Conservation (phyloP, 2,888 invertebrate genomes). For the Polydrusus pterygomalis region DNA sequence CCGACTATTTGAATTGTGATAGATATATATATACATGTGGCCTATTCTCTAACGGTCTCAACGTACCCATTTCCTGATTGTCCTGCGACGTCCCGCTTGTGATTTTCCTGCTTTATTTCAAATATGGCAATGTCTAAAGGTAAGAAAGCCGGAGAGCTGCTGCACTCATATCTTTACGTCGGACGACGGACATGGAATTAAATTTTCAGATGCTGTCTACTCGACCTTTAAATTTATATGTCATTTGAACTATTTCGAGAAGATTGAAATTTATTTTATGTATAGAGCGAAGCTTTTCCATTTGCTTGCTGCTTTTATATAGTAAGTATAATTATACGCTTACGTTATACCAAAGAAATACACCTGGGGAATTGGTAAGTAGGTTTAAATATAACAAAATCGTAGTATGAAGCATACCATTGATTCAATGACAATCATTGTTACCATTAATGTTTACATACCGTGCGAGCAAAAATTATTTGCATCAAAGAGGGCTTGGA, state of each 20-base stretch:
- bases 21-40: constrained; percentile 66
- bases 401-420: no score
- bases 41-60: constrained; percentile 63
- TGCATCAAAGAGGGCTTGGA: no score
- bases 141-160: constrained; percentile 25
- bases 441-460: no score
- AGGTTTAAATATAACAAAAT: no score
- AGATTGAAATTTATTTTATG: constrained; percentile 36
- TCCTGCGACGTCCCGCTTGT: constrained; percentile 62
- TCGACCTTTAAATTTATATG: constrained; percentile 53
- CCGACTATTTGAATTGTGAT: constrained; percentile 70
- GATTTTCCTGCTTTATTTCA: constrained; percentile 59
- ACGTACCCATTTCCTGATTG: constrained; percentile 61
- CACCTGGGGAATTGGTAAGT: no score
- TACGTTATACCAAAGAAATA: no score
- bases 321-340: neutral
- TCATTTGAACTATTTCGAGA: constrained; percentile 38
- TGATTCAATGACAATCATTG: no score
- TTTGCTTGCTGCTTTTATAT: constrained; percentile 9
- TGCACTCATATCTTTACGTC: constrained; percentile 53
- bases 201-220: constrained; percentile 55
- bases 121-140: constrained; percentile 48
- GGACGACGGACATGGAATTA: constrained; percentile 54
- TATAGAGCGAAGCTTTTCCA: constrained; percentile 7
- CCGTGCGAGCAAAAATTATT: no score